Conservation (phyloP, 2,888 invertebrate species). For the Cheilosia soror region DNA sequence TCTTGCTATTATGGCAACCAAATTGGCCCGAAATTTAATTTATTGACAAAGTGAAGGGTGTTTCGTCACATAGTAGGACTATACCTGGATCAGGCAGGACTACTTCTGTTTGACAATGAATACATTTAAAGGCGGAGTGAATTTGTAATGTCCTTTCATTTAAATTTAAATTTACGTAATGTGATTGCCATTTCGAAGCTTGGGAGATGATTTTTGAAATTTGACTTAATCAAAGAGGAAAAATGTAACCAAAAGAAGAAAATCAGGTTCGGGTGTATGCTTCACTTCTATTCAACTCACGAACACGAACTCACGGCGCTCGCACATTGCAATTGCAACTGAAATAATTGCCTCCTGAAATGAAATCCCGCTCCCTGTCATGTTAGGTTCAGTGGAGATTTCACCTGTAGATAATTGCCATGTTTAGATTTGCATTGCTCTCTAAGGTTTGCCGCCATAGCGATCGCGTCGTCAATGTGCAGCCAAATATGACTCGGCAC, state of each 20-base stretch:
- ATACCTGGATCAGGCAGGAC: not conserved
- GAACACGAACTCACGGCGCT: constrained; percentile 9
- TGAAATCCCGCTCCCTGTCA: constrained; percentile 39
- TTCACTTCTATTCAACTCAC: constrained; percentile 19
- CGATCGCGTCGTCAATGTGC: constrained; percentile 43
- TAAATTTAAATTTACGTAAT: constrained; percentile 23
- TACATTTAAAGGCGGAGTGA: constrained; percentile 11
- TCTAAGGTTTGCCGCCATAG: constrained; percentile 54
- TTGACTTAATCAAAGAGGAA: not conserved
- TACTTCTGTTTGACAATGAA: not conserved
- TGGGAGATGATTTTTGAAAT: constrained; percentile 1
- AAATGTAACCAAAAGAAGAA: not conserved
- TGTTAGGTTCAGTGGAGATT: constrained; percentile 61
- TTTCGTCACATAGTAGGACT: not conserved
- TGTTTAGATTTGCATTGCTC: constrained; percentile 30
- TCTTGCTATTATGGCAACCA: constrained; percentile 71
- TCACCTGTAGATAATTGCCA: constrained; percentile 59
- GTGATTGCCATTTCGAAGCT: constrained; percentile 22
- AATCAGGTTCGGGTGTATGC: not conserved
- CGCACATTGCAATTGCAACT: constrained; percentile 21
- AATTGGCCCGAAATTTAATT: constrained; percentile 74
- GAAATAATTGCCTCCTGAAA: constrained; percentile 45
- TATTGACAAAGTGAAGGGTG: constrained; percentile 68
- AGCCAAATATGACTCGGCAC: constrained; percentile 71
- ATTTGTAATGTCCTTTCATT: constrained; percentile 28